These are phyloP conservation scores for Podilymbus podiceps DNA, from an alignment of 2,113 vertebrate species.

Conservation along the genomic window DNA sequence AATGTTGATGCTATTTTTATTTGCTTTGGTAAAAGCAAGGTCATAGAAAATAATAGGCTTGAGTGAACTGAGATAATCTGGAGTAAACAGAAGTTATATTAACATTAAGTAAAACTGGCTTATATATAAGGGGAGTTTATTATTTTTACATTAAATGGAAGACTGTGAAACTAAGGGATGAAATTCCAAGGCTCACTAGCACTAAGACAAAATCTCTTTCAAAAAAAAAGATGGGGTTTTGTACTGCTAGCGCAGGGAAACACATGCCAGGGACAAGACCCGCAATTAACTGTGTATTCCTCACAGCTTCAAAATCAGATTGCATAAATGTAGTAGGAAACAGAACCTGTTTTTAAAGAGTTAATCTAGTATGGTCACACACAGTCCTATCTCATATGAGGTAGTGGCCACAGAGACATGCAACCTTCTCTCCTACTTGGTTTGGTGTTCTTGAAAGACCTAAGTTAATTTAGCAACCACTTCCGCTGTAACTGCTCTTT, in stretches of 20 bases:
- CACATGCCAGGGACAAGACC: not conserved
- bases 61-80: not conserved
- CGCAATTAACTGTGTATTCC: not conserved
- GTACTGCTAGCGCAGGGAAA: not conserved
- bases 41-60: not conserved
- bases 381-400: not conserved
- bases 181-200: not conserved
- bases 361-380: not conserved
- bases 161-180: not conserved
- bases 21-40: not conserved
- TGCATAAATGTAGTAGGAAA: not conserved
- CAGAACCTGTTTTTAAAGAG: not conserved
- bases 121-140: fast-evolving
- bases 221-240: not conserved
- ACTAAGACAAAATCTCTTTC: not conserved
- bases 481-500: not conserved
- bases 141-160: not conserved
- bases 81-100: not conserved
- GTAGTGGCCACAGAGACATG: not conserved
- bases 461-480: not conserved
- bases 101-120: not conserved
- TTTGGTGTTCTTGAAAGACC: not conserved
- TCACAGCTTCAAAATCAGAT: not conserved
- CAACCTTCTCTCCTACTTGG: not conserved
- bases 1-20: not conserved